phyloP scores from a whole-genome alignment of 2,113 vertebrate genomes.

The Xiphias gladius region DNA sequence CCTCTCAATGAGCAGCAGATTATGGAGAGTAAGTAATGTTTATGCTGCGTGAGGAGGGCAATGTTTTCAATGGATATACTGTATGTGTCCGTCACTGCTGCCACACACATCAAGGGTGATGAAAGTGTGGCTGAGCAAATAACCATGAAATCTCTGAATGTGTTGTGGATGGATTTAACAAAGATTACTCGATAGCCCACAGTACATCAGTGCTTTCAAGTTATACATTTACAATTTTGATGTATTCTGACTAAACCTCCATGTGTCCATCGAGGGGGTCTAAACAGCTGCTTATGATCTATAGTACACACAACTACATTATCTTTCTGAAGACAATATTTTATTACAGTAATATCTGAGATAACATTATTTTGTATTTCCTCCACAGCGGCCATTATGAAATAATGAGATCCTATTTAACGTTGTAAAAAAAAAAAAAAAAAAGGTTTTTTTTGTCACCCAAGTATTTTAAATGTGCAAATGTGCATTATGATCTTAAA shows the following conservation, averaged over 20 bases:
- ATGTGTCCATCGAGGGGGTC: not conserved
- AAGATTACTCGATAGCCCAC: constrained; percentile 37
- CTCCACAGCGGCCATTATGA: not conserved
- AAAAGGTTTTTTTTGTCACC: not conserved
- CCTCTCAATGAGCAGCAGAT: constrained; percentile 82
- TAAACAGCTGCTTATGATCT: not conserved
- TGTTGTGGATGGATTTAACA: constrained; percentile 57
- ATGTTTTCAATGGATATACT: constrained; percentile 67
- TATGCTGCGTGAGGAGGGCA: constrained; percentile 58
- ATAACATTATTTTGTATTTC: not conserved
- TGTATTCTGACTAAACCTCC: not conserved
- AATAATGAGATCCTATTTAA: not conserved
- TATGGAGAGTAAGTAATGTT: constrained; percentile 74
- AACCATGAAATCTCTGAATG: constrained; percentile 63
- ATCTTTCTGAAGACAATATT: not conserved
- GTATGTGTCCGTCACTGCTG: constrained; percentile 62
- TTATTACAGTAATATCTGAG: not conserved
- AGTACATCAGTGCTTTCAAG: not conserved
- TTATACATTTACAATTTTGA: constrained; percentile 12
- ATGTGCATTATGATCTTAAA: not conserved
- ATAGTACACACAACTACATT: not conserved
- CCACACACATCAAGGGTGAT: constrained; percentile 67
- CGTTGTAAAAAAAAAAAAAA: no score
- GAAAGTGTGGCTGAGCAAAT: constrained; percentile 63
- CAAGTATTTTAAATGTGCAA: not conserved